phyloP scores from a whole-genome alignment of 1,140 invertebrate genomes.

The Macrobrachium rosenbergii region DNA sequence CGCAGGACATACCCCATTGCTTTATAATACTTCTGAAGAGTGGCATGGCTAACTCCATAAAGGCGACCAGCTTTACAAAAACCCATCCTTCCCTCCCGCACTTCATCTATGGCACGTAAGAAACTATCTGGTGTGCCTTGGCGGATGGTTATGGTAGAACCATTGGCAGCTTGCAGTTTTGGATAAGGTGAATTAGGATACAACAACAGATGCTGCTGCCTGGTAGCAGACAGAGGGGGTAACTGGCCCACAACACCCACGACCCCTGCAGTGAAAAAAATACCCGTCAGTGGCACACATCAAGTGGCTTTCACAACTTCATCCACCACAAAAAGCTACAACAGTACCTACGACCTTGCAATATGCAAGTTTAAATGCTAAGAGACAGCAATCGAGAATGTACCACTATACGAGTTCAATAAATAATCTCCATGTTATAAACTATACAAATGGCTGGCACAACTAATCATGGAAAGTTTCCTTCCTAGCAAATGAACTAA shows the following conservation, averaged over 20 bases:
- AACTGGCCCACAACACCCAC: conserved; percentile 38
- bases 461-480: not conserved
- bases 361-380: not conserved
- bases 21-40: conserved; percentile 62
- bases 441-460: not conserved
- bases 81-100: conserved; percentile 83
- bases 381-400: not conserved
- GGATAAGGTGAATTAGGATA: conserved; percentile 51
- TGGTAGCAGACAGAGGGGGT: conserved; percentile 23
- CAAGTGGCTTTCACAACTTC: not conserved
- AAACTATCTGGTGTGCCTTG: conserved; percentile 76
- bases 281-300: conserved; percentile 41
- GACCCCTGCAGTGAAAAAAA: conserved; percentile 48
- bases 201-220: conserved; percentile 41
- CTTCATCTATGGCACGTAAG: conserved; percentile 81
- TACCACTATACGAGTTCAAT: not conserved
- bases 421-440: not conserved
- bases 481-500: not conserved
- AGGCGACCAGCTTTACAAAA: conserved; percentile 86
- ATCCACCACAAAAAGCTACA: conserved; percentile 5
- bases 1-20: conserved; percentile 62
- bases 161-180: conserved; percentile 46
- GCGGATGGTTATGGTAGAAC: conserved; percentile 46
- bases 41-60: conserved; percentile 74
- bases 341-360: not conserved